phyloP scores from a whole-genome alignment of 2,888 invertebrate genomes.

The Archips xylosteana region DNA sequence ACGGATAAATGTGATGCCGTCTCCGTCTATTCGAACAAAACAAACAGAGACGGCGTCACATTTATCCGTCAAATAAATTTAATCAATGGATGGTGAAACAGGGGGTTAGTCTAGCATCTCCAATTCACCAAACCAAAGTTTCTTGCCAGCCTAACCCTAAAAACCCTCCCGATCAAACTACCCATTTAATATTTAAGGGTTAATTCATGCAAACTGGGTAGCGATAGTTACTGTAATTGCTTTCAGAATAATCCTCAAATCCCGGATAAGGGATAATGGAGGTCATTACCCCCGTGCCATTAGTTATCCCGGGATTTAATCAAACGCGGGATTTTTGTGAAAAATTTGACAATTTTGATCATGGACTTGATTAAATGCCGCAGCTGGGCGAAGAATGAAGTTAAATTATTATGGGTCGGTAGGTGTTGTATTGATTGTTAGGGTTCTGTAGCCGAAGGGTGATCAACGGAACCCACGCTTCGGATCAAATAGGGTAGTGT shows the following conservation, averaged over 20 bases:
- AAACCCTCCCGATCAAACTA: slow-evolving; percentile 7
- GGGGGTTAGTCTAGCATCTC: no score
- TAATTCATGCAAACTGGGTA: slow-evolving; percentile 36
- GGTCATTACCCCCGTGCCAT: slow-evolving; percentile 17
- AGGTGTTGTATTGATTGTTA: no score
- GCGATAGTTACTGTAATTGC: slow-evolving; percentile 33
- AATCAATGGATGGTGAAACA: no score
- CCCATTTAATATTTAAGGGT: slow-evolving; percentile 38
- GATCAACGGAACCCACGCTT: no score
- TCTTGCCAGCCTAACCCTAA: slow-evolving; percentile 1
- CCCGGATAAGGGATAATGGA: slow-evolving; percentile 16
- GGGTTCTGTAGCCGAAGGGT: no score
- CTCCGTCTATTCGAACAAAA: no score
- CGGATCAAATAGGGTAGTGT: no score
- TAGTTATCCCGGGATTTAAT: slow-evolving; percentile 33
- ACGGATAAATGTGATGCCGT: no score
- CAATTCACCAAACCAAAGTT: background rate
- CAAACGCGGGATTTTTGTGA: slow-evolving; percentile 24
- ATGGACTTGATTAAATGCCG: slow-evolving; percentile 4
- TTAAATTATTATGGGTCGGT: background rate
- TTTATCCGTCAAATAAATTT: no score
- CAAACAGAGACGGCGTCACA: no score
- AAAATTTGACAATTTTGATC: slow-evolving; percentile 18
- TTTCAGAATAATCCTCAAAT: slow-evolving; percentile 27
- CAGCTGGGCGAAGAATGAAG: slow-evolving; percentile 8